phyloP scores from a whole-genome alignment of 2,888 invertebrate genomes.

The Phania funesta region DNA sequence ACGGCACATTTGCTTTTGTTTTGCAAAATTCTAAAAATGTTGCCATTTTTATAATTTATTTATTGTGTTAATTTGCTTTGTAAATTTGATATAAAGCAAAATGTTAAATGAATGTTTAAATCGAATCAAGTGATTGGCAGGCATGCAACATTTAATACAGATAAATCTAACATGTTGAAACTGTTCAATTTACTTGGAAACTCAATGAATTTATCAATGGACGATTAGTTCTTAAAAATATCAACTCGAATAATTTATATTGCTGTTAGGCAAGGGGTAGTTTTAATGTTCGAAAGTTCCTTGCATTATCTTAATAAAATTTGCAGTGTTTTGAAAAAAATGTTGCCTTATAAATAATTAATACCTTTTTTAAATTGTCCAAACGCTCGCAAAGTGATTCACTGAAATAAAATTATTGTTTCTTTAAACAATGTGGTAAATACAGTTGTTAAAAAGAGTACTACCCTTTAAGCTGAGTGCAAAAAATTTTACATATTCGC shows the following conservation, averaged over 20 bases:
- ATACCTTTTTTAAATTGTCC: too few relatives aligned
- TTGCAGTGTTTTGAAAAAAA: too few relatives aligned
- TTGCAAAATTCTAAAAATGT: slow-evolving; percentile 16
- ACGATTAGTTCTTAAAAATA: neutral
- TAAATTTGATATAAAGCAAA: slow-evolving; percentile 3
- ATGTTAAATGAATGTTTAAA: slow-evolving; percentile 41
- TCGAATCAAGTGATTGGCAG: slow-evolving; percentile 57
- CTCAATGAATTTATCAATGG: slow-evolving; percentile 37
- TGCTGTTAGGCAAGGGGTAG: too few relatives aligned
- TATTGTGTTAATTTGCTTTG: slow-evolving; percentile 13
- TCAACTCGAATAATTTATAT: neutral
- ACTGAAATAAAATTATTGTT: too few relatives aligned
- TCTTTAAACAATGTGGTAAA: too few relatives aligned
- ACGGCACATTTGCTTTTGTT: slow-evolving; percentile 4
- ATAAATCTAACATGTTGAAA: slow-evolving; percentile 20
- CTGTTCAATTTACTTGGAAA: slow-evolving; percentile 17
- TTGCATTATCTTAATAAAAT: too few relatives aligned
- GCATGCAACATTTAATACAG: slow-evolving; percentile 50
- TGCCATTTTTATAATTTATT: slow-evolving; percentile 2
- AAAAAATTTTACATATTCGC: too few relatives aligned
- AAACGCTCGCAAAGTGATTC: too few relatives aligned
- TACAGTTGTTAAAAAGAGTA: too few relatives aligned
- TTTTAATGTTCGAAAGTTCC: too few relatives aligned
- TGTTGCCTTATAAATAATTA: too few relatives aligned
- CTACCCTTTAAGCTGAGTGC: too few relatives aligned